Percentiles rank a stretch among this genome's conserved stretches.
Evolutionary conservation across 1,140 invertebrate genomes (phyloP).

Genomic region (Lysiphlebus fabarum): DNA sequence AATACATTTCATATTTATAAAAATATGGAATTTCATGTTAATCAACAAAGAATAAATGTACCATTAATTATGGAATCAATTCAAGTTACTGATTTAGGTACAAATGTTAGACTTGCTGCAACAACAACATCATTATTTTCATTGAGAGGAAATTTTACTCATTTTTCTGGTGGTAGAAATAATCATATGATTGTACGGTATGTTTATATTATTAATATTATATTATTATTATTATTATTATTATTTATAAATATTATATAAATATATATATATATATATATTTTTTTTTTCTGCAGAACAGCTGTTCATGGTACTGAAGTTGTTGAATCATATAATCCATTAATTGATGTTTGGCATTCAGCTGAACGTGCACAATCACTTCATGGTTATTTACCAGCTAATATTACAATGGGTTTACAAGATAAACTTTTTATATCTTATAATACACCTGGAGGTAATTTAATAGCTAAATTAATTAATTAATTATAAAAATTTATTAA

Average conservation of each 20-base stretch:
- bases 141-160: conserved; percentile 58
- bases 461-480: conserved; percentile 26
- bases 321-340: conserved; percentile 59
- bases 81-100: conserved; percentile 58
- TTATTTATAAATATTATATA: conserved; percentile 4
- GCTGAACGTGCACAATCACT: conserved; percentile 60
- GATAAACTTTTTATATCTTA: conserved; percentile 48
- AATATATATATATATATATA: too few species aligned
- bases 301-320: conserved; percentile 59
- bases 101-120: conserved; percentile 52
- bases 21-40: conserved; percentile 56
- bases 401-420: conserved; percentile 47
- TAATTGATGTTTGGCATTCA: conserved; percentile 59
- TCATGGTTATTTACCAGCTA: conserved; percentile 60
- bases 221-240: conserved; percentile 11
- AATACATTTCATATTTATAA: conserved; percentile 46
- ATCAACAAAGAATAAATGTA: conserved; percentile 55
- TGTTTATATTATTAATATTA: conserved; percentile 15
- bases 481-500: too few species aligned
- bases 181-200: conserved; percentile 61
- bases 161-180: conserved; percentile 50
- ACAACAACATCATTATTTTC: conserved; percentile 57
- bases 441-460: conserved; percentile 42
- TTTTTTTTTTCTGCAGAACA: conserved; percentile 51
- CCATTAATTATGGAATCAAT: conserved; percentile 52